Base-by-base conservation (phyloP, 1,140 invertebrate genomes). In the Anoplolepis gracilipes region DNA sequence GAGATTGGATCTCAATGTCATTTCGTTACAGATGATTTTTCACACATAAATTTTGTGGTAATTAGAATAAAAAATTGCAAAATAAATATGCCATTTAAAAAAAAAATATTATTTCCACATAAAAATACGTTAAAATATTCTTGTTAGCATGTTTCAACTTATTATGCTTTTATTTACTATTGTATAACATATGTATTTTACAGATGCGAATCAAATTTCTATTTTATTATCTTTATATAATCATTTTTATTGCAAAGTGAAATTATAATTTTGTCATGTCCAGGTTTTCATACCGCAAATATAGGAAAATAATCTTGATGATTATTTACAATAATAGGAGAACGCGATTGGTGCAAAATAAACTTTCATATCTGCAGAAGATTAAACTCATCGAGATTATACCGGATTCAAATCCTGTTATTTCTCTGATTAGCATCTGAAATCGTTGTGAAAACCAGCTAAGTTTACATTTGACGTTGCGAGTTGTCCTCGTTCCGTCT, bases 361-460 rank as follows among this genome's bases (percentile, higher is more conserved):
- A 46, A 76, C 57, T 62, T 76, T 76, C 73, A 22, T 76, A 13
- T 42, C 25, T 64, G 57, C 36, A 42, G 10, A 64, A 30, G 25
- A 2, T 39, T 42, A n/a, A 77, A 64, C 30, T 77, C 53, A 7
- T 25, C 25, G 25, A 6, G 53, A 76, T 76, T 76, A 62, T 11
- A 30, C 28, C 36, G 28, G 75, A 28, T 64, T 77, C 25, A 67
- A 53, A 33, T 2, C 28, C 28, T n/a, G 28, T 67, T 67, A 49
- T 53, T 62, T 53, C 42, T 10, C 8, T n/a, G 76, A 79, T 79
- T 67, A 69, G 30, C 10, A 64, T 81, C 64, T 39, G 78, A 81
- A 39, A 70, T 81, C 70, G 25, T 42, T 53, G 67, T 73, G 36
- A 82, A 82, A 73, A 73, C 28, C 36, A 11, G 11, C 65, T 25